These are phyloP conservation scores for Iguana delicatissima DNA, from an alignment of 2,797 vertebrate genomes.

Conservation along the genomic window DNA sequence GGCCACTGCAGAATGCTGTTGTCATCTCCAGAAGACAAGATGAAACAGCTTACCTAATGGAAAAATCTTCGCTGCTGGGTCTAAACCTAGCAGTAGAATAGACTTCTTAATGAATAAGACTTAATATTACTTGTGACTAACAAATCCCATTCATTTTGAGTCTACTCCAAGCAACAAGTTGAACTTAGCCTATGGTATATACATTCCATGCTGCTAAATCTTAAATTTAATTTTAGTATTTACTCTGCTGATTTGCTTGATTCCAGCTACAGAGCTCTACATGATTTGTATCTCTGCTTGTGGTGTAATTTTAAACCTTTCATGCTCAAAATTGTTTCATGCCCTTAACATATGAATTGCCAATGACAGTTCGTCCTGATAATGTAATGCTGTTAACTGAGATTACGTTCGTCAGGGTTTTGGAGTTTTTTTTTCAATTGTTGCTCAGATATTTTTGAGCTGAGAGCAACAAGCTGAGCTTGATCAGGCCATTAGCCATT, in stretches of 20 bases:
- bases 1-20: neutral
- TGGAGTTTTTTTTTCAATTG: neutral
- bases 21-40: neutral
- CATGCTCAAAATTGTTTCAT: conserved; percentile 22
- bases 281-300: neutral
- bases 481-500: neutral
- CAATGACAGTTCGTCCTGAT: conserved; percentile 28
- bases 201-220: neutral
- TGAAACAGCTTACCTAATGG: neutral
- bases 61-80: neutral
- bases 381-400: conserved; percentile 19
- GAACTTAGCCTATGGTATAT: neutral
- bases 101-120: neutral
- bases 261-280: neutral
- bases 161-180: neutral
- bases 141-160: neutral
- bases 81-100: neutral
- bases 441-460: conserved; percentile 6
- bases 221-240: neutral
- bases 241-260: neutral
- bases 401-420: conserved; percentile 30
- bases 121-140: neutral
- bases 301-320: neutral
- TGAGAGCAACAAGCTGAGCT: conserved; percentile 8
- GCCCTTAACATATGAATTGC: conserved; percentile 42